phyloP scores from a whole-genome alignment of 1,140 invertebrate species.

The Hypsibius dujardini region DNA sequence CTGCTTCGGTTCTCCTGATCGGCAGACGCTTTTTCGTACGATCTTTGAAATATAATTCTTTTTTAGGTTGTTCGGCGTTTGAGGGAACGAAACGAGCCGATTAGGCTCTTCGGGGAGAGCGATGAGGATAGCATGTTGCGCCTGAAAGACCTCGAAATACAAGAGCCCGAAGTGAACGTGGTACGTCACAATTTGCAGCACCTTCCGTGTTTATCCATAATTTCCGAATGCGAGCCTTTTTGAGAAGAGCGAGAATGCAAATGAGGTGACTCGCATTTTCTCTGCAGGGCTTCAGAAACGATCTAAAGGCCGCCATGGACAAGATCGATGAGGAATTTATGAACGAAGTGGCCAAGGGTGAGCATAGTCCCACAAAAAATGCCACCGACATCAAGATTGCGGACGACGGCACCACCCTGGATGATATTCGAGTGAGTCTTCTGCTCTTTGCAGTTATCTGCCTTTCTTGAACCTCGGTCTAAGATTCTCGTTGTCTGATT shows the following conservation, averaged over 20 bases:
- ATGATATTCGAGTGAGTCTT: constrained; percentile 48
- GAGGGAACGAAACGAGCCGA: constrained; percentile 72
- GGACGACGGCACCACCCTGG: constrained; percentile 63
- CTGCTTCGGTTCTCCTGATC: constrained; percentile 12
- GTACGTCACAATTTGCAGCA: constrained; percentile 34
- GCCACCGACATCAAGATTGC: constrained; percentile 47
- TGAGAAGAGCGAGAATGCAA: not conserved
- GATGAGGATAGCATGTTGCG: constrained; percentile 72
- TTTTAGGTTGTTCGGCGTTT: constrained; percentile 70
- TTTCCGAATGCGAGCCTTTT: not conserved
- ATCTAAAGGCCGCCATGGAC: constrained; percentile 95
- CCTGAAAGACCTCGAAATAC: constrained; percentile 70
- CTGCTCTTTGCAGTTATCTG: constrained; percentile 17
- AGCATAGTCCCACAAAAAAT: constrained; percentile 36
- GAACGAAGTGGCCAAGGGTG: constrained; percentile 50
- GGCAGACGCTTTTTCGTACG: constrained; percentile 35
- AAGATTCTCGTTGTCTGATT: not conserved
- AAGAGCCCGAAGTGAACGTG: constrained; percentile 81
- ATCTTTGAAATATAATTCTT: constrained; percentile 48
- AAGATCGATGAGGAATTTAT: constrained; percentile 88
- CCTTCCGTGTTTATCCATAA: not conserved
- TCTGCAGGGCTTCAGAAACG: constrained; percentile 70
- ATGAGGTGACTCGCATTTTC: not conserved
- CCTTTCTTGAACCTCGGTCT: constrained; percentile 10
- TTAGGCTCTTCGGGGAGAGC: constrained; percentile 72